Base-by-base conservation (phyloP, 2,113 vertebrate species). In the Sander vitreus region DNA sequence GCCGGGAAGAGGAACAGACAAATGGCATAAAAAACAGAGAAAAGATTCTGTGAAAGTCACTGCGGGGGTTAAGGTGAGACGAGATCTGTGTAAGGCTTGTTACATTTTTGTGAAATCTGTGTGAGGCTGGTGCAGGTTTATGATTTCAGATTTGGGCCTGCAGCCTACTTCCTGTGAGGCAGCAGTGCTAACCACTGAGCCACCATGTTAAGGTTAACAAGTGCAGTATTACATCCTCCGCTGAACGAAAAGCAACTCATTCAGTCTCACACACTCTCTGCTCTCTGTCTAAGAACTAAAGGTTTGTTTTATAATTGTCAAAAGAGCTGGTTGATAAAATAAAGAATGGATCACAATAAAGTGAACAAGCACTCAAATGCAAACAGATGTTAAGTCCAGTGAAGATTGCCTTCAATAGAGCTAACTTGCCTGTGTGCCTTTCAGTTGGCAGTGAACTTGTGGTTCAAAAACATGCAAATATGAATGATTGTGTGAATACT, bases 101-200 rank as follows among this genome's bases (percentile, higher is more conserved):
- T 74, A 71, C 45, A 81, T 72, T 75, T 64, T 66, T 80, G 64
- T 45, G 53, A 84, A 85, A 80, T 66, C 69, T 47, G 53, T 45
- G 51, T 45, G 75, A 78, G 57, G 60, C 48, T 43, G 62, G 14
- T 60, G 67, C 83, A 83, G 76, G 78, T 65, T 39, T 39, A 10
- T 11, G 39, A 43, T 43, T 43, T 43, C 39, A 43, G 39, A 11
- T 43, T 43, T n/a, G n/a, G n/a, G n/a, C n/a, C n/a, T n/a, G n/a
- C n/a, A n/a, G n/a, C n/a, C 9, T 43, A 11, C 39, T 43, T 43
- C 9, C 39, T 43, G 39, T 43, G 39, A 43, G 39, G 39, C 9
- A 43, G 9, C 39, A 43, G 39, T 36, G 36, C 36, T 36, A 36
- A 36, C 36, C 36, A 36, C 36, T 36, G 36, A 36, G 36, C 36